Base-by-base conservation (phyloP, 1,140 invertebrate species). In the Bombus polaris region DNA sequence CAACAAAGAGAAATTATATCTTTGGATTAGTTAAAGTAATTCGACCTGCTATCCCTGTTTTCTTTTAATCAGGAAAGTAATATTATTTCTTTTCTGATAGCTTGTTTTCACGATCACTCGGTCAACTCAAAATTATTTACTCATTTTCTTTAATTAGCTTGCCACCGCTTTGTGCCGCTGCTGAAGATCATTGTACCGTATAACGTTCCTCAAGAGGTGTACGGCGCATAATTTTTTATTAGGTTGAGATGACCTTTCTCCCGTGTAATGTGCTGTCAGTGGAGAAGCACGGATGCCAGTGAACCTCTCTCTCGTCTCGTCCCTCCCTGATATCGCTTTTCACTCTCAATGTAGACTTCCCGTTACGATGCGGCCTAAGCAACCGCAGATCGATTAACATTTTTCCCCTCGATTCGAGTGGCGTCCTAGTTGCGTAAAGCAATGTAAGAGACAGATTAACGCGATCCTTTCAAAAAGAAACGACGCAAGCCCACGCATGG, bases 221-320 rank as follows among this genome's bases (percentile, higher is more conserved):
- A 72, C 80, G 79, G 87, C 84, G 88, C 80, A 89, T 89, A 89
- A 89, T 89, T 88, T 89, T 89, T 89, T 89, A 89, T 89, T 89
- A 89, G 57, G 86, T 75, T 89, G 80, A 74, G 88, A 89, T 89
- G 88, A 89, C 88, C 88, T 89, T 89, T 89, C 88, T 88, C 88
- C 32, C 87, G 79, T 89, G 68, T 89, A 87, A 89, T 89, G 79
- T 77, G 87, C 80, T 80, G 73, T 83, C 83, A 75, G 70, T 89
- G 79, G 80, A 89, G 83, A 89, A 87, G 88, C 79, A 77, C 71
- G 87, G 88, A 77, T 89, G 88, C 88, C 88, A 89, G 87, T 89
- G 88, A 89, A 89, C 84, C 88, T 83, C 88, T 81, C 77, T 85
- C 87, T 79, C 88, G 76, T 62, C 79, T 84, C 88, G 70, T 89